phyloP scores from a whole-genome alignment of 2,797 vertebrate species.

The Chiloscyllium punctatum region DNA sequence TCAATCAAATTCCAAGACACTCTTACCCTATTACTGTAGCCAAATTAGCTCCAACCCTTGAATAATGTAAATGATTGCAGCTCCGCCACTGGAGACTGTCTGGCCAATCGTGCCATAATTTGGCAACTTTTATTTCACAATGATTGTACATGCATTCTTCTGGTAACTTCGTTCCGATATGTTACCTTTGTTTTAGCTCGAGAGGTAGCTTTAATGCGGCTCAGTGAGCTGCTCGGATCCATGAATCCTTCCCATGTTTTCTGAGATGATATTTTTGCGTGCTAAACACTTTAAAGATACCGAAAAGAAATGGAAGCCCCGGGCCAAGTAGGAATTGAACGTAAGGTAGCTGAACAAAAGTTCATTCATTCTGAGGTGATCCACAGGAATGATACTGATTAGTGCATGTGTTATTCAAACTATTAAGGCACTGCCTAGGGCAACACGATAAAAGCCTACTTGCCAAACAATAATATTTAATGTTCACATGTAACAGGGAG shows the following conservation, averaged over 20 bases:
- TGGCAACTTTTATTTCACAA: not conserved
- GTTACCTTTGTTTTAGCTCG: not conserved
- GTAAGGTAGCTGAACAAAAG: constrained; percentile 62
- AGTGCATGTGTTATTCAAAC: constrained; percentile 63
- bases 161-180: not conserved
- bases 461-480: constrained; percentile 38
- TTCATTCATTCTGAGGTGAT: constrained; percentile 63
- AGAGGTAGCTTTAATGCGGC: too few relatives aligned
- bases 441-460: constrained; percentile 33
- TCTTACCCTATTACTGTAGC: not conserved
- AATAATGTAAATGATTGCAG: too few relatives aligned
- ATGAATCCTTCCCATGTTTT: constrained; percentile 52
- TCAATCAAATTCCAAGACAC: too few relatives aligned
- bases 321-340: constrained; percentile 60
- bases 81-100: not conserved
- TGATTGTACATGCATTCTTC: not conserved
- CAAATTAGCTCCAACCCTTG: not conserved
- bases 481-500: constrained; percentile 30
- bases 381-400: constrained; percentile 58
- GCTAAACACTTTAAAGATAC: constrained; percentile 41
- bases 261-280: constrained; percentile 39
- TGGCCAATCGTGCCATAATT: not conserved
- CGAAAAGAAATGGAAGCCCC: constrained; percentile 61
- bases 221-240: not conserved
- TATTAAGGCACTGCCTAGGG: constrained; percentile 44